Evolutionary conservation across 2,113 vertebrate species (phyloP).

Genomic region (Platichthys flesus): DNA sequence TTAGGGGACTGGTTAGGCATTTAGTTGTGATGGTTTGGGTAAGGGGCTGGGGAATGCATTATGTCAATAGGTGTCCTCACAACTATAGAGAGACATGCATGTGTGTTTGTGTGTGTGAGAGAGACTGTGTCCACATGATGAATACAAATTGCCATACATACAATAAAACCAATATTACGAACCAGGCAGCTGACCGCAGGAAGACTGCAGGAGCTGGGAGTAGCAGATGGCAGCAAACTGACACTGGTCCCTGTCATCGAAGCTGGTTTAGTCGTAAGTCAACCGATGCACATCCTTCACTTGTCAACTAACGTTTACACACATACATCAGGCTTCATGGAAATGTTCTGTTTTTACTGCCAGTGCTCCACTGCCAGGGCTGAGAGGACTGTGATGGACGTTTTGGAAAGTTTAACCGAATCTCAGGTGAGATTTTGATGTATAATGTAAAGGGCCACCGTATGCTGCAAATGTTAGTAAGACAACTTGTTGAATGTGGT

Average conservation of each 20-base stretch:
- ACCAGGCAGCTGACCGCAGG: slow-evolving; percentile 89
- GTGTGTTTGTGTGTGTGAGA: neutral
- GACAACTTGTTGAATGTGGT: neutral
- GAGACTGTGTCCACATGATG: neutral
- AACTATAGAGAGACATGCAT: no score
- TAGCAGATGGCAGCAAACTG: slow-evolving; percentile 90
- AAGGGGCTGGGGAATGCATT: neutral
- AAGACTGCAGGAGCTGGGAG: slow-evolving; percentile 87
- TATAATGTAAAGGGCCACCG: neutral
- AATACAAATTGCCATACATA: no score
- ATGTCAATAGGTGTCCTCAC: no score
- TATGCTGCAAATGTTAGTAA: neutral
- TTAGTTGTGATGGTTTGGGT: no score
- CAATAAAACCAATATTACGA: no score
- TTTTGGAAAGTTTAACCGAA: slow-evolving; percentile 89
- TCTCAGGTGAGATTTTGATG: slow-evolving; percentile 82
- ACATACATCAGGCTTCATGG: neutral
- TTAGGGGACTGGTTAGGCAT: no score
- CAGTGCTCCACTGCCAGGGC: slow-evolving; percentile 84
- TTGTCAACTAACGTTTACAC: neutral
- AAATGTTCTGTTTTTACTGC: neutral
- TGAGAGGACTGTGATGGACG: slow-evolving; percentile 87
- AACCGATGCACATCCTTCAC: neutral
- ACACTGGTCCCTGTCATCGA: slow-evolving; percentile 92
- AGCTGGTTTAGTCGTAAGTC: slow-evolving; percentile 89